These are phyloP conservation scores for Popillia japonica DNA, from an alignment of 1,140 invertebrate species.

Conservation along the genomic window DNA sequence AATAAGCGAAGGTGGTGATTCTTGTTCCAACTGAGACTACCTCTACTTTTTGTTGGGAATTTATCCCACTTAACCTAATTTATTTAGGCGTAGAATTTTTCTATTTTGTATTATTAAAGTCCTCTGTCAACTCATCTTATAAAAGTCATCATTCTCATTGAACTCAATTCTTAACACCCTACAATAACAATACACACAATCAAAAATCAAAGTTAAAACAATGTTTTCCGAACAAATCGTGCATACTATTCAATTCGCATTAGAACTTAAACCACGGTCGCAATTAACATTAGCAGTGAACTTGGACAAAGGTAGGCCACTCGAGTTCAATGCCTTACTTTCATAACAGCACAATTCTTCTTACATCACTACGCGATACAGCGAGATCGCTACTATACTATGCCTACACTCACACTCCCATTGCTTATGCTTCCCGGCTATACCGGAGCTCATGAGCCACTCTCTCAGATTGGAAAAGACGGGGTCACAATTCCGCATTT, in stretches of 20 bases:
- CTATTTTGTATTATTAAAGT: no score
- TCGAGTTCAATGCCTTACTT: slow-evolving; percentile 58
- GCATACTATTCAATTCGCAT: neutral
- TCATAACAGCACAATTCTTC: slow-evolving; percentile 57
- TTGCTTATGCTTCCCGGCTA: slow-evolving; percentile 44
- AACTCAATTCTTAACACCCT: no score
- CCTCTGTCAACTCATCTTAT: no score
- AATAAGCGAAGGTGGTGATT: no score
- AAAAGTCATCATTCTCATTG: no score
- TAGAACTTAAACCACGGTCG: neutral
- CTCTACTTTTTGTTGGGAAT: no score
- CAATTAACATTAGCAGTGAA: slow-evolving; percentile 50
- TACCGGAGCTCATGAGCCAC: slow-evolving; percentile 43
- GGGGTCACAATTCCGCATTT: slow-evolving; percentile 24
- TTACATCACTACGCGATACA: slow-evolving; percentile 48
- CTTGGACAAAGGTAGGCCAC: slow-evolving; percentile 56
- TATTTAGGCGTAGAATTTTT: no score
- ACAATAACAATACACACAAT: neutral
- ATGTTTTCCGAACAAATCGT: neutral
- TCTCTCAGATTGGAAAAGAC: slow-evolving; percentile 1
- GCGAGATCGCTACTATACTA: slow-evolving; percentile 7
- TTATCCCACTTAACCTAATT: no score
- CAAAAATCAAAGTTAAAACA: neutral
- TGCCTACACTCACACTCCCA: neutral
- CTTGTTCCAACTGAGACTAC: no score